Evolutionary conservation across 2,113 vertebrate genomes (phyloP), one percentile per base, ranked within the genome.

Genomic region (Octodon degus): DNA sequence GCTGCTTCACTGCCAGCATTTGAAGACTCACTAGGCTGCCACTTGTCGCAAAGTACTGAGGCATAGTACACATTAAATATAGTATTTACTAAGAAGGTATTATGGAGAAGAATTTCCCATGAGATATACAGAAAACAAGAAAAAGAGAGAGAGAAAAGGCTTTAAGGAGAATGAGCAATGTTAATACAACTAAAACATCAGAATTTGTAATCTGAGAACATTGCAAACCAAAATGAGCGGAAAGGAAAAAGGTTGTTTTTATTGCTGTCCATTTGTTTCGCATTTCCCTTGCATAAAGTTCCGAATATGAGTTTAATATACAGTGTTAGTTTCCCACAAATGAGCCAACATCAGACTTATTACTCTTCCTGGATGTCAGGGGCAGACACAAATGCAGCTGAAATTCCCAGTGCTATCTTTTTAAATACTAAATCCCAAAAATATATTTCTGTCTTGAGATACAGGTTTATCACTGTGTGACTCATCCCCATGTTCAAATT

Each of bases 391-490:
- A 19, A 62, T 25, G 25, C 22, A 55, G 16, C 32, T 81, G 34
- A 91, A 65, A 60, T 82, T 30, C 27, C 81, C 62, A 74, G 37
- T 86, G 27, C 37, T 89, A 63, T n/a, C 5, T 47, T 93, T 93
- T 92, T 93, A 43, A 76, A 53, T 86, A 25, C 74, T 76, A 89
- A 94, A 7, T 17, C 8, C 17, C 83, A 27, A 94, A 86, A 53
- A 89, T 86, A 24, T 60, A 74, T 89, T 74, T 97, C n/a, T 72
- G 13, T 80, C 37, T 84, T 82, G 10, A 91, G 27, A 37, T 91
- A 27, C 17, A 88, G 37, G 37, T 85, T 97, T 89, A 53, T 40
- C 47, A 43, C 11, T 40, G 1, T 96, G 43, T 96, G 91, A 95
- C 63, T 94, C 80, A 95, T 60, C n/a, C 62, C 13, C 55, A 34